These are phyloP conservation scores for Chinchilla lanigera DNA, from an alignment of 2,113 vertebrate genomes.

Conservation along the genomic window DNA sequence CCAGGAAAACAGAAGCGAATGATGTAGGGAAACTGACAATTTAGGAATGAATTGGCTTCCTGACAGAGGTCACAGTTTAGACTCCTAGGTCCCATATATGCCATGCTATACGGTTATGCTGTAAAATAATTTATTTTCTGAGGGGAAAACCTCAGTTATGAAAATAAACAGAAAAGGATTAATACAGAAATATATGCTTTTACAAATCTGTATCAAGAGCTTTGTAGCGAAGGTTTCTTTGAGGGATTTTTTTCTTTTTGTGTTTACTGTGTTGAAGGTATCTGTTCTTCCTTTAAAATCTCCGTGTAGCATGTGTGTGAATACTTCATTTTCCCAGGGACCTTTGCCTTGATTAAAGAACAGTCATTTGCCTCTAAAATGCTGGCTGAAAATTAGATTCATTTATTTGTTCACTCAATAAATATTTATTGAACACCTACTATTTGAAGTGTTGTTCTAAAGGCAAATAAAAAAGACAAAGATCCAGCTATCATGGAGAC, in stretches of 20 bases:
- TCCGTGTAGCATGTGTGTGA: background rate
- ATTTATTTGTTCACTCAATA: constrained; percentile 20
- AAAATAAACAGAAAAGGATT: constrained; percentile 36
- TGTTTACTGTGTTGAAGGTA: background rate
- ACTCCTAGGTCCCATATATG: background rate
- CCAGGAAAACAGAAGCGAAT: background rate
- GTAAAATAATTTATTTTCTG: background rate
- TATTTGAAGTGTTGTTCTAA: constrained; percentile 28
- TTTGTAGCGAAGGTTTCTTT: background rate
- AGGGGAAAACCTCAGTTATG: background rate
- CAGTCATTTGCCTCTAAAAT: background rate
- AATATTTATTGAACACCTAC: background rate
- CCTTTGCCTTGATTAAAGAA: constrained; percentile 27
- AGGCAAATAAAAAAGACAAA: background rate
- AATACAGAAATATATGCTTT: constrained; percentile 13
- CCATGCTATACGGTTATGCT: too few relatives aligned
- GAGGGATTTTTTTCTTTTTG: background rate
- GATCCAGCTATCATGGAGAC: background rate
- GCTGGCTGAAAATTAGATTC: background rate
- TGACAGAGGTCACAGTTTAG: background rate
- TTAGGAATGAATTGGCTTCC: background rate
- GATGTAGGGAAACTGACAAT: background rate
- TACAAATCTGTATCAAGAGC: background rate
- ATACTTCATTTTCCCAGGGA: constrained; percentile 51
- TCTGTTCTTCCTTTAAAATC: constrained; percentile 1